phyloP scores from a whole-genome alignment of 2,888 invertebrate genomes.

The Drepanosiphum platanoidis region DNA sequence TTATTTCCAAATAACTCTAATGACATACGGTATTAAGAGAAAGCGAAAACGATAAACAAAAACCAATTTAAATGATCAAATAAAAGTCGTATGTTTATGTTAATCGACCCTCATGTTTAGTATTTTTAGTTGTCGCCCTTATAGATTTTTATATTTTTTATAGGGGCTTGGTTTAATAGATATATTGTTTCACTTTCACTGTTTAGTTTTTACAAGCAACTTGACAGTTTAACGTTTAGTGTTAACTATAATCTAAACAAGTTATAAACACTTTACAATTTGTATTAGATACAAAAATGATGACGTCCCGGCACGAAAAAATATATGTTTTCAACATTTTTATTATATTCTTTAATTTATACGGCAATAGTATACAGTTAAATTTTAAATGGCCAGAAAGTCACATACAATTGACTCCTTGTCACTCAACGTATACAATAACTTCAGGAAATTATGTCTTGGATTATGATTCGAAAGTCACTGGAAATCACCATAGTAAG shows the following conservation, averaged over 20 bases:
- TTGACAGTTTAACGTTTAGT: not conserved
- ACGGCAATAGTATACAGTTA: constrained; percentile 23
- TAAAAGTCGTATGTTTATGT: constrained; percentile 14
- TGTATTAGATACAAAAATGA: constrained; percentile 9
- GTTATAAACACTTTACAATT: too few species aligned
- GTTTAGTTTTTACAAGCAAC: not conserved
- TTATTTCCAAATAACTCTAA: not conserved
- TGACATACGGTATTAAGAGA: not conserved
- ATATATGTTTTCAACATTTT: not conserved
- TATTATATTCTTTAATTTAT: constrained; percentile 35
- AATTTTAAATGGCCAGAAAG: constrained; percentile 47
- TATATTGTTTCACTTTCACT: constrained; percentile 33
- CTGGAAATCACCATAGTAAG: constrained; percentile 50
- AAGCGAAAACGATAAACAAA: constrained; percentile 6
- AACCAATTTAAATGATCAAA: not conserved
- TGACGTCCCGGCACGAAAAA: not conserved
- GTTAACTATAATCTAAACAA: too few species aligned
- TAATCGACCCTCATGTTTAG: constrained; percentile 44
- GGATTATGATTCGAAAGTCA: constrained; percentile 50
- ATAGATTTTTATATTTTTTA: constrained; percentile 3
- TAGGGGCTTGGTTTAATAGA: not conserved
- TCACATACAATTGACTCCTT: constrained; percentile 52
- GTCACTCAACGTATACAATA: constrained; percentile 56
- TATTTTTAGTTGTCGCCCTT: not conserved
- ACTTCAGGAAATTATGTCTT: constrained; percentile 40